phyloP scores from a whole-genome alignment of 2,888 invertebrate species.

The Clepsis dumicolana region DNA sequence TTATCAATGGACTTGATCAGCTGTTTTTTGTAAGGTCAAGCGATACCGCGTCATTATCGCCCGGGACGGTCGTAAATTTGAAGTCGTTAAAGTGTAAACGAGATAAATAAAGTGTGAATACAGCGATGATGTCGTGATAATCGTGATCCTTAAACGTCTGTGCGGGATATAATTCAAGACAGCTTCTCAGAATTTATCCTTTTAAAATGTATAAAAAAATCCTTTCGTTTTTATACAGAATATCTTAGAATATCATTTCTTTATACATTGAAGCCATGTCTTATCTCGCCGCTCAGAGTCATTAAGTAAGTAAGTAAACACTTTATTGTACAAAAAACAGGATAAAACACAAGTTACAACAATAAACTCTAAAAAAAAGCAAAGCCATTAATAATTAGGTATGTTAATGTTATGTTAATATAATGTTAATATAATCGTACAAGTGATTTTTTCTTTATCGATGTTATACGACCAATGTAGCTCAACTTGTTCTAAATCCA shows the following conservation, averaged over 20 bases:
- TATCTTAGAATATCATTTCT: not conserved
- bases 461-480: too few relatives aligned
- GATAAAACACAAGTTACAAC: too few relatives aligned
- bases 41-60: constrained; percentile 36
- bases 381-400: too few relatives aligned
- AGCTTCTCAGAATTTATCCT: constrained; percentile 14
- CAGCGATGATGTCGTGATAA: constrained; percentile 38
- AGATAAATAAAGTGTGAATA: constrained; percentile 41
- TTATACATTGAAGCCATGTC: too few relatives aligned
- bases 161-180: not conserved
- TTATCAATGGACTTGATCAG: constrained; percentile 34
- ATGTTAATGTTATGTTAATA: too few relatives aligned
- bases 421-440: too few relatives aligned
- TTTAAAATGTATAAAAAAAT: not conserved
- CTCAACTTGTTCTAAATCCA: too few relatives aligned
- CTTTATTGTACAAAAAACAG: too few relatives aligned
- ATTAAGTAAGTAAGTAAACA: too few relatives aligned
- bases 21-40: constrained; percentile 40
- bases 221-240: not conserved
- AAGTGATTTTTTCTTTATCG: too few relatives aligned
- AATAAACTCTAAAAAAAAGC: too few relatives aligned
- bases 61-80: constrained; percentile 31
- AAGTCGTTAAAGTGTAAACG: constrained; percentile 36
- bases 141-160: constrained; percentile 27
- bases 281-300: too few relatives aligned